Base-by-base conservation (phyloP, 2,888 invertebrate genomes). In the Himalopsyche anomala region DNA sequence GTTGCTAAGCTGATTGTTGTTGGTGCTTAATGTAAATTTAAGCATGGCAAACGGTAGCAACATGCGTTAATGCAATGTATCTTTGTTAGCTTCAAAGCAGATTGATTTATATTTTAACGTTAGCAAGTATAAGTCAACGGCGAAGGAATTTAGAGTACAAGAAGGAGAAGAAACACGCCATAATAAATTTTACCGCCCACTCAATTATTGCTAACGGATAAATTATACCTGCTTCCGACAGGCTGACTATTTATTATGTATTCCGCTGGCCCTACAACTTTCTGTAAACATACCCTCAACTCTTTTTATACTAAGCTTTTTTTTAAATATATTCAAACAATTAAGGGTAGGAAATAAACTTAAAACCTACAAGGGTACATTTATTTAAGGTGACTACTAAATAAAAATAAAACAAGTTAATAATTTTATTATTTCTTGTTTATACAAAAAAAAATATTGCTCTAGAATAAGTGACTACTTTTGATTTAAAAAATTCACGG, bases 151-250 rank as follows among this genome's bases (percentile, higher is more conserved):
- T n/a, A 62, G 6, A 9, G 6, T 4, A 19, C 62, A 62, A 28
- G 62, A 62, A 62, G 19, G n/a, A 28, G 62, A 62, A 62, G 62
- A n/a, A 62, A 62, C 62, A 62, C 62, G 62, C 62, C 19, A 62
- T 62, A 62, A 62, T 62, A 62, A 62, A 62, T 62, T 62, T 62
- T 28, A 3, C n/a, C 62, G 28, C 62, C 62, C 62, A 62, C 62
- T 62, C n/a, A 62, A 62, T 62, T 62, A 62, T 62, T 62, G 62
- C 62, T 62, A 62, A 62, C 62, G 62, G 28, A 62, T 62, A 62
- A 62, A 62, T 62, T 62, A 62, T 62, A 62, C 62, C 62, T 62
- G 62, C 28, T 62, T 62, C 62, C 62, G 62, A 62, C 62, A 62
- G 62, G 62, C 15, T 8, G 8, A 19, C 62, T 62, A 62, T 62